Base-by-base conservation (phyloP, 1,140 invertebrate genomes). In the Heliconius eleuchia region DNA sequence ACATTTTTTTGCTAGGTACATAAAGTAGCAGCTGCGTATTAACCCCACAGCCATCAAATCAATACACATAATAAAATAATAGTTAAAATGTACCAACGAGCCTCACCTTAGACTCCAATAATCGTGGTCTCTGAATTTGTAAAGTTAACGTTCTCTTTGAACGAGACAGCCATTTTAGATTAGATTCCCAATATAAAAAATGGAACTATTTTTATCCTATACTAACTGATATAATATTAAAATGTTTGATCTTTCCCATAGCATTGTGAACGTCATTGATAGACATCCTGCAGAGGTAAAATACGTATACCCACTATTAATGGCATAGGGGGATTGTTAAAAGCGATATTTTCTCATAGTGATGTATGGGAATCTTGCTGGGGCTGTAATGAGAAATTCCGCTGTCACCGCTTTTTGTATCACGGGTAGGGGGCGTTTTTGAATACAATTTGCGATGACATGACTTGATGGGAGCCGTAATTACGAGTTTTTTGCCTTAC, bases 301-400 rank as follows among this genome's bases (percentile, higher is more conserved):
- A 82, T 82, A 82, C 66, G 78, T 82, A 81, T 81, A 72, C 75
- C 73, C 50, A 85, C 85, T 89, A 90, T 90, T 90, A 88, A 89
- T 89, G 88, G 87, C 86, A 78, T 83, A 84, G 83, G 82, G 89
- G 87, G 85, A 86, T 88, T 86, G 87, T 88, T 88, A 89, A 91
- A 91, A 89, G 90, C 90, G 82, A 91, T 91, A 92, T 91, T 91
- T 91, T 85, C 87, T 84, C 89, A 89, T 91, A 87, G 87, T 91
- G 91, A 92, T 91, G 84, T 91, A 93, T 91, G 87, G 85, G 86
- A 83, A 90, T 88, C 87, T 92, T 92, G 84, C 87, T 82, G 83
- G 80, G 82, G 83, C 86, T 80, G 86, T 93, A 93, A 93, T 93
- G 92, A 92, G 91, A 93, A 93, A 92, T 93, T 92, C 92, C 90